Evolutionary conservation across 2,113 vertebrate genomes (phyloP).

Genomic region (Meles meles): DNA sequence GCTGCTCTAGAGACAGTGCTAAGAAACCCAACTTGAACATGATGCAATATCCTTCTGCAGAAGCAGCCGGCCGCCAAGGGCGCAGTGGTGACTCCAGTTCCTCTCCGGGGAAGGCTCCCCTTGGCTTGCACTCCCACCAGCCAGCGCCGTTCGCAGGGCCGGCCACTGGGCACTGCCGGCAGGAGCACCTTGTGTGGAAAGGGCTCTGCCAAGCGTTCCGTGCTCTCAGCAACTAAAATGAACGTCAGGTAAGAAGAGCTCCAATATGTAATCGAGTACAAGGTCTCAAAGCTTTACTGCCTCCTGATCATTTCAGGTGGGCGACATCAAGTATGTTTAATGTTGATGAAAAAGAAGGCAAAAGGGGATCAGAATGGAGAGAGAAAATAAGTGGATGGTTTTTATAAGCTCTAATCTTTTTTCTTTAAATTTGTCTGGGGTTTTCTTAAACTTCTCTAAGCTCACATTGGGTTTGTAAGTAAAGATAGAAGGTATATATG

Average conservation of each 20-base stretch:
- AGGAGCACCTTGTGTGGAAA: conserved; percentile 73
- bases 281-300: not conserved
- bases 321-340: not conserved
- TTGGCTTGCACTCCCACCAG: conserved; percentile 66
- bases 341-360: not conserved
- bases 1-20: not conserved
- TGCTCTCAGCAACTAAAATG: conserved; percentile 88
- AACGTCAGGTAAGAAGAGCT: conserved; percentile 88
- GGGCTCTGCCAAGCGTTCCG: conserved; percentile 79
- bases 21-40: not conserved
- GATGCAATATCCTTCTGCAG: not conserved
- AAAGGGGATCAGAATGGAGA: not conserved
- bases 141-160: conserved; percentile 59
- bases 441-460: conserved; percentile 16
- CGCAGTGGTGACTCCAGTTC: conserved; percentile 83
- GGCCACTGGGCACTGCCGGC: conserved; percentile 30
- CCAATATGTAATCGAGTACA: not conserved
- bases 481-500: not conserved
- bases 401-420: not conserved
- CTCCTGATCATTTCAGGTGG: not conserved
- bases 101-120: conserved; percentile 62
- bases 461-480: not conserved
- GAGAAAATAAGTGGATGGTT: not conserved
- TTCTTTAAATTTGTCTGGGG: not conserved
- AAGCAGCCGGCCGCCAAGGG: conserved; percentile 1